phyloP scores from a whole-genome alignment of 2,797 vertebrate genomes.

The Natrix natrix region DNA sequence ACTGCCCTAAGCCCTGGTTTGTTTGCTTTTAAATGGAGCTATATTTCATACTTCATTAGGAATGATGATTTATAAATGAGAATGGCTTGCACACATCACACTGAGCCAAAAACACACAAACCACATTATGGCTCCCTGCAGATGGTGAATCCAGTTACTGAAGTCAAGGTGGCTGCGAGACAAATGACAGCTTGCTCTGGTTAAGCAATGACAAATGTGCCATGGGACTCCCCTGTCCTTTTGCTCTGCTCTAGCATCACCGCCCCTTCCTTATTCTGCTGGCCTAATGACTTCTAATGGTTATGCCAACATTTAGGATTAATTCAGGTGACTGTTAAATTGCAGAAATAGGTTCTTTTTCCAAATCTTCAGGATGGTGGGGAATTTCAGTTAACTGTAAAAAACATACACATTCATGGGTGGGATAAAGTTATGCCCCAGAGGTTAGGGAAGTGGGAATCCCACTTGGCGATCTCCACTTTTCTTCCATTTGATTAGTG shows the following conservation, averaged over 20 bases:
- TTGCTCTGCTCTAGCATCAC: background rate
- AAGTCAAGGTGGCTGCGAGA: background rate
- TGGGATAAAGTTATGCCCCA: background rate
- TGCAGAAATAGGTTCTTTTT: background rate
- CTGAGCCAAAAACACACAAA: background rate
- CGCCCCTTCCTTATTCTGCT: background rate
- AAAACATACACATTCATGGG: background rate
- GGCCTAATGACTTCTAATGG: background rate
- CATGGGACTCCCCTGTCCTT: background rate
- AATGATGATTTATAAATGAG: background rate
- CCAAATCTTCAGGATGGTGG: background rate
- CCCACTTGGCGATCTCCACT: background rate
- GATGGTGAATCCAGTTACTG: background rate
- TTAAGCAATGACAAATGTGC: background rate
- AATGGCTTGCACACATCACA: background rate
- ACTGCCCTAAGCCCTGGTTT: background rate
- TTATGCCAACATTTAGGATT: background rate
- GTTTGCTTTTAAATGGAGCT: background rate
- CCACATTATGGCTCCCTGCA: background rate
- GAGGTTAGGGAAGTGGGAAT: background rate
- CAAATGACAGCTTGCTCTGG: background rate
- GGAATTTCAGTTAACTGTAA: background rate
- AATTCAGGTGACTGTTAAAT: background rate
- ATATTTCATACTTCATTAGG: background rate
- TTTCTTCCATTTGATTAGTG: background rate